Percentiles rank a stretch among this genome's conserved stretches.
phyloP scores from a whole-genome alignment of 2,797 vertebrate species.

The Hypotaenidia philippensis region DNA sequence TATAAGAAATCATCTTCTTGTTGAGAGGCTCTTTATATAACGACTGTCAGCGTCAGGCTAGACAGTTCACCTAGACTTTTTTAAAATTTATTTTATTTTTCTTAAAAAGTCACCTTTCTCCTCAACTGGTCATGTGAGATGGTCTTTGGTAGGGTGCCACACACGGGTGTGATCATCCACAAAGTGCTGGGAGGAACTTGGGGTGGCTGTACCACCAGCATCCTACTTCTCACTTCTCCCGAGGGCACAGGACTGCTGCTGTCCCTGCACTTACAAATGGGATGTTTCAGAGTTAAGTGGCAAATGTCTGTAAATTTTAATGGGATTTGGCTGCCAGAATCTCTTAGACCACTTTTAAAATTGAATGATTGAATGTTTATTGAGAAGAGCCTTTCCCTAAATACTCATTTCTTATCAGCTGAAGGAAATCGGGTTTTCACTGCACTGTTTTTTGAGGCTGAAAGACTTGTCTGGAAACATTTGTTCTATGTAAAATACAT shows the following conservation, averaged over 20 bases:
- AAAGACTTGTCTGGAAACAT: not conserved
- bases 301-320: not conserved
- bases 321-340: not conserved
- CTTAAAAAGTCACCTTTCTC: not conserved
- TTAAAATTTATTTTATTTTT: not conserved
- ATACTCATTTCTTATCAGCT: not conserved
- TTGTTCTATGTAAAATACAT: not conserved
- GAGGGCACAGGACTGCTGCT: not conserved
- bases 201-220: rapidly evolving
- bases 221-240: not conserved
- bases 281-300: not conserved
- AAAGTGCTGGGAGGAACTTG: not conserved
- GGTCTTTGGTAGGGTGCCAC: not conserved
- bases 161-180: not conserved
- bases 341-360: not conserved
- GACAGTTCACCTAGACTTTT: not conserved
- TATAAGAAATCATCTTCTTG: too few relatives aligned
- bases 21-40: not conserved
- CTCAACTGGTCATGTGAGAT: not conserved
- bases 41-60: not conserved
- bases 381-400: not conserved
- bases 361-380: not conserved
- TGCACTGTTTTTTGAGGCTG: not conserved
- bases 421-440: not conserved
- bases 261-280: rapidly evolving